These are phyloP conservation scores for Pachypeltis micranthus DNA, from an alignment of 1,140 invertebrate species.

Conservation along the genomic window DNA sequence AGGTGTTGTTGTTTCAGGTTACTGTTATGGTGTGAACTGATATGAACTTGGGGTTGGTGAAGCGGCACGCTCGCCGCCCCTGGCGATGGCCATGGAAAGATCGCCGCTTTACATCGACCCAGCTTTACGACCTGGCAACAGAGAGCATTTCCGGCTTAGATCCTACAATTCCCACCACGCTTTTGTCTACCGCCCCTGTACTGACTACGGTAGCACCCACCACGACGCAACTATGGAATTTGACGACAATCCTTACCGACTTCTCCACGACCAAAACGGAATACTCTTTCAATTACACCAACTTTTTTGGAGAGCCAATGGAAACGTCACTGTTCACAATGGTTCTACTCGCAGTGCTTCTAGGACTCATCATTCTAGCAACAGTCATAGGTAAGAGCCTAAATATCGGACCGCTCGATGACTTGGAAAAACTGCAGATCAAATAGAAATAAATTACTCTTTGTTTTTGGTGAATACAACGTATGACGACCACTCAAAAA, in stretches of 20 bases:
- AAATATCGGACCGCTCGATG: too few species aligned
- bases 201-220: not conserved
- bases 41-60: slow-evolving; percentile 6
- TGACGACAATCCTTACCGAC: not conserved
- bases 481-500: too few species aligned
- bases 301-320: slow-evolving; percentile 2
- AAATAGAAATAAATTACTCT: too few species aligned
- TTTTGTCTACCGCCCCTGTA: not conserved
- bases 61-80: slow-evolving; percentile 11
- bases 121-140: slow-evolving; percentile 2
- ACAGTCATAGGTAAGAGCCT: slow-evolving; percentile 25
- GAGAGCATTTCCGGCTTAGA: not conserved
- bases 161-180: not conserved
- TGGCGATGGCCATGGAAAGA: slow-evolving; percentile 12
- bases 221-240: slow-evolving; percentile 7
- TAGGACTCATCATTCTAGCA: slow-evolving; percentile 25
- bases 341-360: slow-evolving; percentile 18
- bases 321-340: slow-evolving; percentile 16
- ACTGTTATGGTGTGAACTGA: not conserved
- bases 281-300: slow-evolving; percentile 4
- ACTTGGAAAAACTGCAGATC: too few species aligned
- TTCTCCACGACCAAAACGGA: not conserved
- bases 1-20: too few species aligned
- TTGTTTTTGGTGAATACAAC: too few species aligned
- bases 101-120: not conserved